Evolutionary conservation across 2,888 invertebrate species (phyloP), one percentile per base, ranked within the genome.

Genomic region (Acrobasis suavella): DNA sequence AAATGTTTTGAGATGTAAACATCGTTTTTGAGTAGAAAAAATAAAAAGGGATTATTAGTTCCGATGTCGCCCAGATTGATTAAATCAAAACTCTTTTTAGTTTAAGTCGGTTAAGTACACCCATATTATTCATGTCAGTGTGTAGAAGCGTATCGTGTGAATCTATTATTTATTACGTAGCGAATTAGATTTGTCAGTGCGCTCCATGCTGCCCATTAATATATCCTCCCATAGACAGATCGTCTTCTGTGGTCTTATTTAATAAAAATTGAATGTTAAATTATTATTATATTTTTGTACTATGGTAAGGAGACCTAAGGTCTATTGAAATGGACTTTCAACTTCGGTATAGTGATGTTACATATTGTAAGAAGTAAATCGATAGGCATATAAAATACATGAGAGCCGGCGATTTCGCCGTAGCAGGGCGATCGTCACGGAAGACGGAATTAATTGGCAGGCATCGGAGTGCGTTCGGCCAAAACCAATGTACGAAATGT

Each of bases 401-500:
- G 9, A 46, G 42, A 10, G 46, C 1, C 50, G 38, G 16, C 16
- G 10, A 16, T 59, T 15, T 50, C 50, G 50, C 15, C 37, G 59
- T 50, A 8, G 42, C 16, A n/a, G n/a, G 51, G 17, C 39, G 14
- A 37, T 22, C 38, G 55, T 39, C 66, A 61, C 62, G 49, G 22
- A 32, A 8, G 37, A 56, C 54, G 56, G 42, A 60, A 62, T 54
- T 62, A 46, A 62, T 62, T 70, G 70, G 67, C 69, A 71, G 67
- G 72, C 69, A 64, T 42, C n/a, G 12, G 71, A 70, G 63, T 66
- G 69, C 67, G 69, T 69, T 72, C 66, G 68, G 75, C 76, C 75
- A 79, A 79, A 60, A 58, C 51, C 63, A 65, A 76, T 72, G 64
- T 75, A 73, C 72, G 74, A 79, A 75, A 78, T 76, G 70, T 82